Percentiles rank a stretch among this genome's conserved stretches.
phyloP scores from a whole-genome alignment of 2,113 vertebrate genomes.

The Pedionomus torquatus region DNA sequence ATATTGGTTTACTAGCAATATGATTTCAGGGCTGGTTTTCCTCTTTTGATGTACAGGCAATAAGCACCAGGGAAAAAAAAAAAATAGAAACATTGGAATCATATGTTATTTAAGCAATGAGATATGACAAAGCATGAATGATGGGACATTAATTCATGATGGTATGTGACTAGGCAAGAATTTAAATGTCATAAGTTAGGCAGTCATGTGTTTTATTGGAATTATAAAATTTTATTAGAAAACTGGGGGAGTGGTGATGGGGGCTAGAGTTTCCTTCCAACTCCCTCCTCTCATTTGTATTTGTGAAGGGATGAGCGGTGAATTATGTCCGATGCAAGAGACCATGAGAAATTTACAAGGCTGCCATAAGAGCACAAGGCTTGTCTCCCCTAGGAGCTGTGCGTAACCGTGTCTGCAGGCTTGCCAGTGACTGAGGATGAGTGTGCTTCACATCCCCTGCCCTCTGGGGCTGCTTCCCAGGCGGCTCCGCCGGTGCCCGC shows the following conservation, averaged over 20 bases:
- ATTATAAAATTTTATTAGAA: constrained; percentile 60
- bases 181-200: constrained; percentile 51
- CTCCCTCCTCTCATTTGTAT: not conserved
- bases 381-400: not conserved
- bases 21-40: not conserved
- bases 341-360: not conserved
- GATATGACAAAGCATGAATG: constrained; percentile 4
- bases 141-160: constrained; percentile 57
- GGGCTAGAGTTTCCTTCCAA: not conserved
- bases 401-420: not conserved
- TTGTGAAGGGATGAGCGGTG: not conserved
- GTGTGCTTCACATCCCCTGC: fast-evolving
- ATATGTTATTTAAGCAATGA: constrained; percentile 51
- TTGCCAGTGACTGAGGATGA: not conserved
- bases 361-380: too few species aligned
- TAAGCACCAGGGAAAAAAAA: constrained; percentile 17
- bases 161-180: constrained; percentile 37
- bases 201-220: constrained; percentile 41
- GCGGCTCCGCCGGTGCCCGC: not conserved
- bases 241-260: not conserved
- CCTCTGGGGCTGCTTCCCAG: fast-evolving
- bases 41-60: not conserved
- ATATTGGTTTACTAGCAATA: not conserved
- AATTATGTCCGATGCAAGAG: fast-evolving
- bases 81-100: constrained; percentile 43